Percentiles rank a stretch among this genome's conserved stretches.
Evolutionary conservation across 2,888 invertebrate genomes (phyloP).

Genomic region (Abscondita cerata): DNA sequence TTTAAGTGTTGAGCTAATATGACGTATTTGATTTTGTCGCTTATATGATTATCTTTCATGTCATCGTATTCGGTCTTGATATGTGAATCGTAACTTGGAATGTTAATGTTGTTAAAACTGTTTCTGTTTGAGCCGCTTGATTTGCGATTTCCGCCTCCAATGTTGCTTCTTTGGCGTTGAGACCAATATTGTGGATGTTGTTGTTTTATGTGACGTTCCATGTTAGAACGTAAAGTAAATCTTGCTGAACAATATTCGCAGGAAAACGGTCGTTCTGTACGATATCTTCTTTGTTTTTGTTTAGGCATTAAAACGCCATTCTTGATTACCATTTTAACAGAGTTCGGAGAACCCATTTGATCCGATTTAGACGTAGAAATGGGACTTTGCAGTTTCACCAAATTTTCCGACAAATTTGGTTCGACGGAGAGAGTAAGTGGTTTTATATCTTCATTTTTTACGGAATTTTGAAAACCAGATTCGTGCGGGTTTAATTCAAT

Average conservation of each 20-base stretch:
- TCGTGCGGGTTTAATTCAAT: constrained; percentile 38
- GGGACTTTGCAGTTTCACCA: constrained; percentile 56
- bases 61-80: constrained; percentile 48
- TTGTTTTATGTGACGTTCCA: constrained; percentile 94
- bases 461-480: constrained; percentile 36
- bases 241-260: constrained; percentile 91
- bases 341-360: constrained; percentile 65
- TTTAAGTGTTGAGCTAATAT: constrained; percentile 79
- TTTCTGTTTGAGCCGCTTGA: constrained; percentile 32
- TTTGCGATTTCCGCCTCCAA: constrained; percentile 62
- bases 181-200: constrained; percentile 93
- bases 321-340: constrained; percentile 89
- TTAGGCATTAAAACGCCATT: constrained; percentile 91
- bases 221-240: constrained; percentile 91
- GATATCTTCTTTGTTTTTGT: constrained; percentile 87
- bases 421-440: constrained; percentile 59
- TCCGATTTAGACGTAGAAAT: constrained; percentile 61
- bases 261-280: constrained; percentile 89
- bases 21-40: constrained; percentile 76
- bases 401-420: constrained; percentile 34
- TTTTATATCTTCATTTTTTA: constrained; percentile 61
- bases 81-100: constrained; percentile 51
- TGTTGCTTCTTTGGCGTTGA: constrained; percentile 72
- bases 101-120: constrained; percentile 49
- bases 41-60: constrained; percentile 57